A percentile compares a stretch with the other conserved stretches of the same genome.
Conservation (phyloP, 2,797 vertebrate genomes). For the Euphonia xanthogaster region DNA sequence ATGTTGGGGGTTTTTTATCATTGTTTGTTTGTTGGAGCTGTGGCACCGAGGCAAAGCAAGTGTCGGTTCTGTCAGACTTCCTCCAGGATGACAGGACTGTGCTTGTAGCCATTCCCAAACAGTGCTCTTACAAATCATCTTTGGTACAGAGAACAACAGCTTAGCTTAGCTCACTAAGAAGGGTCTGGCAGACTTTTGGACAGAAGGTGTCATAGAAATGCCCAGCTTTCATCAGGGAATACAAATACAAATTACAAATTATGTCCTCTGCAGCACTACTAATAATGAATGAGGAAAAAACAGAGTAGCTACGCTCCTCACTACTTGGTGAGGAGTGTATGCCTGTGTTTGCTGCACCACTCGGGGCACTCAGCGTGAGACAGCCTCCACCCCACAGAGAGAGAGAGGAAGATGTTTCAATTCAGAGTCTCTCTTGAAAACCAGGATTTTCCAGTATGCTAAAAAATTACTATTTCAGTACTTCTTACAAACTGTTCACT, state of each 20-base stretch:
- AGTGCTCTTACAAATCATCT: neutral
- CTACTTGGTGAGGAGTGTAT: neutral
- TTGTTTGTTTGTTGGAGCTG: neutral
- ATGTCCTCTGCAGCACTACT: neutral
- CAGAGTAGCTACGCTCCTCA: fast-evolving
- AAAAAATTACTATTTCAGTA: neutral
- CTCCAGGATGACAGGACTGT: no score
- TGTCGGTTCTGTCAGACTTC: neutral
- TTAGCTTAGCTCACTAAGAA: neutral
- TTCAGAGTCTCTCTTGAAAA: neutral
- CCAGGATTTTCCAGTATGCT: neutral
- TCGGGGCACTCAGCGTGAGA: neutral
- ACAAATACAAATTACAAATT: neutral
- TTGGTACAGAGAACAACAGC: fast-evolving
- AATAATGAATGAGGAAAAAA: neutral
- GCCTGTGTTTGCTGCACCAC: neutral
- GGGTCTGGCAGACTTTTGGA: neutral
- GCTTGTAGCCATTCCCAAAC: neutral
- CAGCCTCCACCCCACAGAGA: neutral
- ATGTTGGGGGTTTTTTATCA: fast-evolving
- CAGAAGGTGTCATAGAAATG: neutral
- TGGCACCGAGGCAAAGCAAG: neutral
- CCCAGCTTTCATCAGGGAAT: no score
- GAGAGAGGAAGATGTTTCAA: neutral
- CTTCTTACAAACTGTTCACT: neutral